Percentiles rank a stretch among this genome's conserved stretches.
phyloP scores from a whole-genome alignment of 2,113 vertebrate genomes.

The Dryoscopus gambensis region DNA sequence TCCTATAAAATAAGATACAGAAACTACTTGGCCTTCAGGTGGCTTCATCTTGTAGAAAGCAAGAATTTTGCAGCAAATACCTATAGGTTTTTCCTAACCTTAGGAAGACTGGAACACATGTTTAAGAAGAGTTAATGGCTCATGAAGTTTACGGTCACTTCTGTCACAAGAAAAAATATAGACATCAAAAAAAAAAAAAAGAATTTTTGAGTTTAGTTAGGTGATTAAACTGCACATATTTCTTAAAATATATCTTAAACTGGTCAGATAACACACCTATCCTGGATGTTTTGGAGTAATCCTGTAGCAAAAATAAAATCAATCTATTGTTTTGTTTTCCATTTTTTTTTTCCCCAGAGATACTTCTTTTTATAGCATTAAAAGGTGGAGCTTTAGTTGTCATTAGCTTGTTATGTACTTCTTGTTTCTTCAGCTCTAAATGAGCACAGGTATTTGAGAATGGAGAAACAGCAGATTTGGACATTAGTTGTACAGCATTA shows the following conservation, averaged over 20 bases:
- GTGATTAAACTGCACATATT: background rate
- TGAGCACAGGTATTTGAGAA: background rate
- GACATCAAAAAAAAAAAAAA: background rate
- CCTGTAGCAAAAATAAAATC: background rate
- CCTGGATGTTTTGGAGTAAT: background rate
- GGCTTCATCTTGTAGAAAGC: background rate
- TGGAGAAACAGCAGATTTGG: background rate
- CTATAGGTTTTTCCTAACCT: background rate
- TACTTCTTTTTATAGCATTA: background rate
- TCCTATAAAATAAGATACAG: background rate
- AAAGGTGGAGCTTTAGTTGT: background rate
- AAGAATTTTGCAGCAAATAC: background rate
- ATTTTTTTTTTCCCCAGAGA: fast-evolving
- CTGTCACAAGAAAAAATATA: background rate
- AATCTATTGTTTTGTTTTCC: background rate
- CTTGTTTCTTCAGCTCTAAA: background rate
- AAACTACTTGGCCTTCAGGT: background rate
- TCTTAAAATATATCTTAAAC: background rate
- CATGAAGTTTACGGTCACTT: background rate
- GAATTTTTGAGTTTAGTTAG: background rate
- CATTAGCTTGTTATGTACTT: background rate
- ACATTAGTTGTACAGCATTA: background rate
- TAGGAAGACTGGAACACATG: background rate
- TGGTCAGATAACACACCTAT: background rate
- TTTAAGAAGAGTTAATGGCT: background rate